Evolutionary conservation across 1,140 invertebrate species (phyloP).

Genomic region (Lucilia cuprina): DNA sequence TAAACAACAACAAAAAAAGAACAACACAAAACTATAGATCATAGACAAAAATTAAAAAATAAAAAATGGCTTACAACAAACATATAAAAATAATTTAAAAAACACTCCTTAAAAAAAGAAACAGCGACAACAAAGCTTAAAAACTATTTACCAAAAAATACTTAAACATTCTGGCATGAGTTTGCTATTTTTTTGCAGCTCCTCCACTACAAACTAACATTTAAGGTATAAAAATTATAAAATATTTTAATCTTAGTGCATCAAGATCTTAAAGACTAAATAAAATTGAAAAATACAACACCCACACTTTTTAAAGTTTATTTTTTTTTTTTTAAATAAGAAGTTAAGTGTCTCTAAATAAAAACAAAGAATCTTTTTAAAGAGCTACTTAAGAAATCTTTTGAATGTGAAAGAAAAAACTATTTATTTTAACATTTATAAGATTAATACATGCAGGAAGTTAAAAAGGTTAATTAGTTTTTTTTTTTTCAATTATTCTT

Average conservation of each 20-base stretch:
- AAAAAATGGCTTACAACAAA: not conserved
- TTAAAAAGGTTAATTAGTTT: not conserved
- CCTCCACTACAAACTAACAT: no score
- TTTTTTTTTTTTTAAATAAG: not conserved
- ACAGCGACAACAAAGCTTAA: not conserved
- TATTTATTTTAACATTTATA: not conserved
- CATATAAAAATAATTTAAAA: not conserved
- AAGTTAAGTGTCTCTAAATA: not conserved
- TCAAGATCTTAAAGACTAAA: not conserved
- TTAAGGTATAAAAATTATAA: not conserved
- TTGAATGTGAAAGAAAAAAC: not conserved
- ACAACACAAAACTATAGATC: constrained; percentile 14
- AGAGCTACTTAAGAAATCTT: not conserved
- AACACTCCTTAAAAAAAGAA: constrained; percentile 21
- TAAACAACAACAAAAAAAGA: not conserved
- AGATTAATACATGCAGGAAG: not conserved
- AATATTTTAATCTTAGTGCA: not conserved
- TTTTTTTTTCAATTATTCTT: not conserved
- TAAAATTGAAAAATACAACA: not conserved
- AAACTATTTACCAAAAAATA: constrained; percentile 19
- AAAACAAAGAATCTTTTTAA: not conserved
- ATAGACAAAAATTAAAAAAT: constrained; percentile 5
- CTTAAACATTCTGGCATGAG: constrained; percentile 20
- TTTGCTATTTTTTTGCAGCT: not conserved
- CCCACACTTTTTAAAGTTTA: not conserved